Percentiles rank a stretch among this genome's conserved stretches.
phyloP scores from a whole-genome alignment of 2,797 vertebrate genomes.

The Anguilla obscura region DNA sequence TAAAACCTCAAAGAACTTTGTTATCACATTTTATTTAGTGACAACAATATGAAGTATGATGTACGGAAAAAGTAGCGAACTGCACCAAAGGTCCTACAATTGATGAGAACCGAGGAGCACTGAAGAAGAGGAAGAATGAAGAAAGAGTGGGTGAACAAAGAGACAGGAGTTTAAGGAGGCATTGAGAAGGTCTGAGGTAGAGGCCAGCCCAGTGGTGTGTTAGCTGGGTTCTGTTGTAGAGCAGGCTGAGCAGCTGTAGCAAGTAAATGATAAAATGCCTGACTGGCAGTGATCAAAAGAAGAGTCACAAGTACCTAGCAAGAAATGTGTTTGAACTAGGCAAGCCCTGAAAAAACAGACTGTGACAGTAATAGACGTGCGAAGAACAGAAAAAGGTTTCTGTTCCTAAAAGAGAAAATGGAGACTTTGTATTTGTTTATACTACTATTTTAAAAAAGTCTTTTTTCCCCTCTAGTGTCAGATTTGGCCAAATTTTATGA shows the following conservation, averaged over 20 bases:
- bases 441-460: neutral
- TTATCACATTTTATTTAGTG: neutral
- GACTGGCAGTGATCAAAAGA: neutral
- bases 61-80: neutral
- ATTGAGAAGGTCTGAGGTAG: neutral
- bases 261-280: neutral
- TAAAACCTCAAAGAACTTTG: neutral
- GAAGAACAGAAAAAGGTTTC: neutral
- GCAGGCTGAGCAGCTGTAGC: neutral
- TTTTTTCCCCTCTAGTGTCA: neutral
- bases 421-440: neutral
- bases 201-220: neutral
- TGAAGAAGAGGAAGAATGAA: neutral
- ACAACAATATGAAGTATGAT: neutral
- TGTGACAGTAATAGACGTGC: neutral
- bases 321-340: neutral
- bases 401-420: neutral
- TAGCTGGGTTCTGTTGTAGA: neutral
- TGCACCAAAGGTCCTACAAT: neutral
- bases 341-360: neutral
- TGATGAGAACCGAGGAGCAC: neutral
- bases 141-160: neutral
- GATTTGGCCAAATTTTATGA: neutral
- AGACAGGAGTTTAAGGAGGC: neutral
- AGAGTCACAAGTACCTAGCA: neutral